Conservation (phyloP, 2,888 invertebrate species). For the Sphaeridia pumilis region DNA sequence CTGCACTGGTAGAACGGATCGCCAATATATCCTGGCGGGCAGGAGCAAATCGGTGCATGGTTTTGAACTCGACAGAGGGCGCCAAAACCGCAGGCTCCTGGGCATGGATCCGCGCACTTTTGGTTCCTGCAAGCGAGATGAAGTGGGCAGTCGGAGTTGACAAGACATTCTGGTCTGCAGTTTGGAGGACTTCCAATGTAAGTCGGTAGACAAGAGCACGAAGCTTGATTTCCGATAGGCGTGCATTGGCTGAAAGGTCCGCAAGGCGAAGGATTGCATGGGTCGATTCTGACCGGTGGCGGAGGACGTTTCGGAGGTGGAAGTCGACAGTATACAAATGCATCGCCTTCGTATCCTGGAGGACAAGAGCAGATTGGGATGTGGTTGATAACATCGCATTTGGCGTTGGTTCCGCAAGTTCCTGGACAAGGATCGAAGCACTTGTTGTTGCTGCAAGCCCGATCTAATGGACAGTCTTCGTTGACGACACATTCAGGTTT, state of each 20-base stretch:
- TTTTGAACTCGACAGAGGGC: slow-evolving; percentile 68
- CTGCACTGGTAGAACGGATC: slow-evolving; percentile 36
- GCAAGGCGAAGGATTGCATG: slow-evolving; percentile 34
- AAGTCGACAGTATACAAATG: slow-evolving; percentile 46
- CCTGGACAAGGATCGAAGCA: slow-evolving; percentile 51
- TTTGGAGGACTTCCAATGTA: slow-evolving; percentile 17
- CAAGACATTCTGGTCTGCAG: slow-evolving; percentile 34
- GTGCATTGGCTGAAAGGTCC: slow-evolving; percentile 30
- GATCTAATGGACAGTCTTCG: slow-evolving; percentile 51
- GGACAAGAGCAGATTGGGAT: slow-evolving; percentile 60
- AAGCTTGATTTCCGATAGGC: slow-evolving; percentile 18
- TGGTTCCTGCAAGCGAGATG: slow-evolving; percentile 25
- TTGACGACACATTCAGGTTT: slow-evolving; percentile 62
- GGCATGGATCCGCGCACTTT: slow-evolving; percentile 37
- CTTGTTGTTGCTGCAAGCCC: slow-evolving; percentile 55
- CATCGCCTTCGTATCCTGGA: slow-evolving; percentile 56
- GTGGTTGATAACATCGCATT: slow-evolving; percentile 62
- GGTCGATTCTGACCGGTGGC: slow-evolving; percentile 37
- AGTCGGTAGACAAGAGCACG: slow-evolving; percentile 21
- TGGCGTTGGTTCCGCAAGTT: slow-evolving; percentile 43
- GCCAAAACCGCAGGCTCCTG: slow-evolving; percentile 59
- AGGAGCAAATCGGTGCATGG: slow-evolving; percentile 73
- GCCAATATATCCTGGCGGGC: slow-evolving; percentile 46
- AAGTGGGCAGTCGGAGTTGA: slow-evolving; percentile 31
- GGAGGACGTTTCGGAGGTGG: slow-evolving; percentile 46